A percentile compares a stretch with the other conserved stretches of the same genome.
These are phyloP conservation scores for Diloba caeruleocephala DNA, from an alignment of 2,888 invertebrate genomes.

Conservation along the genomic window DNA sequence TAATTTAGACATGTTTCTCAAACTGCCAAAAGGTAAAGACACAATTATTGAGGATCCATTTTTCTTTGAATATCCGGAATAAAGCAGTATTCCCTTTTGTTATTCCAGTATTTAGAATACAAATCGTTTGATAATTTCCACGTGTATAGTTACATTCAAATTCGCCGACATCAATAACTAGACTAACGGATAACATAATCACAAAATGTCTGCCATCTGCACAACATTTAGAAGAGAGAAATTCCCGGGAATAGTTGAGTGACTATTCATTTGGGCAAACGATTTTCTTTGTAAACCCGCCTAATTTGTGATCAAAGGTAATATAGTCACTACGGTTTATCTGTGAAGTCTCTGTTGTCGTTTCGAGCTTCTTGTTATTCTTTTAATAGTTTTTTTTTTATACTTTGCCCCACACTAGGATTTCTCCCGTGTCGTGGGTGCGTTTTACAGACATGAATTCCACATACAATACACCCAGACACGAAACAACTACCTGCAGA, in stretches of 20 bases:
- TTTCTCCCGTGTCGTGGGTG: too few relatives aligned
- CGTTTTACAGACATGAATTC: too few relatives aligned
- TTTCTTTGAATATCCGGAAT: conserved; percentile 20
- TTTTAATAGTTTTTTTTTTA: too few relatives aligned
- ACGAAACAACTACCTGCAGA: too few relatives aligned
- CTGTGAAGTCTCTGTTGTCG: too few relatives aligned
- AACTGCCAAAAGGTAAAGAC: too few relatives aligned
- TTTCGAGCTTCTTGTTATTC: too few relatives aligned
- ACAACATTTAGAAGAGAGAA: conserved; percentile 21
- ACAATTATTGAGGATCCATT: conserved; percentile 6
- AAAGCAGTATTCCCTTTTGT: conserved; percentile 12
- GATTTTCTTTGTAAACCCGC: conserved; percentile 10
- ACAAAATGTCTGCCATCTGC: conserved; percentile 36
- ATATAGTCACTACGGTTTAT: too few relatives aligned
- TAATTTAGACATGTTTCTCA: conserved; percentile 14
- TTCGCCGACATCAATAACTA: conserved; percentile 44
- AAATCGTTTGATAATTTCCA: conserved; percentile 35
- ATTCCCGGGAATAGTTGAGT: background rate
- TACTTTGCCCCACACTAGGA: too few relatives aligned
- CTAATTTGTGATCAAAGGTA: too few relatives aligned
- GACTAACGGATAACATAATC: conserved; percentile 23
- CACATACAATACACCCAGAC: too few relatives aligned
- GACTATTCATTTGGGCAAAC: conserved; percentile 7
- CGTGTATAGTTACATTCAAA: conserved; percentile 27
- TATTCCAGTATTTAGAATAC: conserved; percentile 31